phyloP scores from a whole-genome alignment of 2,113 vertebrate genomes.

The Pelusios castaneus region DNA sequence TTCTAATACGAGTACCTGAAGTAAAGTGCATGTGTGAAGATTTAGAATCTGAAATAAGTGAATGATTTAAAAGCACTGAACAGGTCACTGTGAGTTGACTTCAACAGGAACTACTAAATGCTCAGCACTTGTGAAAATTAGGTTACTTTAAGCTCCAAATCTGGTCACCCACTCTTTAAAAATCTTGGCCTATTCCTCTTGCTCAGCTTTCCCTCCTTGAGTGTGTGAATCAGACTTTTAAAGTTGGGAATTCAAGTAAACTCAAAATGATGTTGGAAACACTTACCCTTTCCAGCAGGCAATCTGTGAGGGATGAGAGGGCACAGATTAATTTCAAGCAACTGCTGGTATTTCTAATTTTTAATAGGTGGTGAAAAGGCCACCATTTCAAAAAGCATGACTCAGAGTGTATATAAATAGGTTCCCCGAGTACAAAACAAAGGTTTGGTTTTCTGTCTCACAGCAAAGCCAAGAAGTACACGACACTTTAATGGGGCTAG shows the following conservation, averaged over 20 bases:
- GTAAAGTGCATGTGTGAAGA: neutral
- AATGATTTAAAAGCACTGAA: neutral
- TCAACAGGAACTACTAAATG: fast-evolving
- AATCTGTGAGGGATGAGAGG: fast-evolving
- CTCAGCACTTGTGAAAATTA: neutral
- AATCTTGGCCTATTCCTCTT: neutral
- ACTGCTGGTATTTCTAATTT: neutral
- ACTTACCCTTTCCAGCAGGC: fast-evolving
- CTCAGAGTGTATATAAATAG: neutral
- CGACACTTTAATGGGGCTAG: neutral
- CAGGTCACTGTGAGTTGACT: neutral
- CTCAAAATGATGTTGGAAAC: neutral
- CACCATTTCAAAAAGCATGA: neutral
- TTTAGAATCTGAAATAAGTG: neutral
- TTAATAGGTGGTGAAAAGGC: neutral
- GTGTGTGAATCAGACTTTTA: fast-evolving
- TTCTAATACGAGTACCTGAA: neutral
- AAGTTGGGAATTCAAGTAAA: neutral
- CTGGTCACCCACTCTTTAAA: neutral
- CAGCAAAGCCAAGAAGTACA: neutral
- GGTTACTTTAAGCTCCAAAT: neutral
- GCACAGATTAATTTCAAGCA: neutral
- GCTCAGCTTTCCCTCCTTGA: fast-evolving
- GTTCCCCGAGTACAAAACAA: neutral
- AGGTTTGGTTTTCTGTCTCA: neutral